Conservation (phyloP, 2,113 vertebrate species). For the Pica pica region DNA sequence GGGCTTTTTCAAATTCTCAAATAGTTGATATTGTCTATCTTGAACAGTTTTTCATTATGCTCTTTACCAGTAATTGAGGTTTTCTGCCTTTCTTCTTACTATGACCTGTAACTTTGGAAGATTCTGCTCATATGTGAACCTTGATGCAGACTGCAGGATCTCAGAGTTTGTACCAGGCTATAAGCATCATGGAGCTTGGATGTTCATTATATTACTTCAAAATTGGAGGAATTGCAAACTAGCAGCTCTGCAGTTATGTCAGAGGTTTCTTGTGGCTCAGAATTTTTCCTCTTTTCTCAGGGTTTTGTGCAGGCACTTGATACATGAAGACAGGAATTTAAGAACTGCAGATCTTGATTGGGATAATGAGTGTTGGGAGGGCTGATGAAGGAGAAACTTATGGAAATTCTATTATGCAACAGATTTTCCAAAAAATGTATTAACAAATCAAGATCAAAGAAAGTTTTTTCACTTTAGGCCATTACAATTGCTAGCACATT, state of each 20-base stretch:
- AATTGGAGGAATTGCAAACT: not conserved
- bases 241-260: not conserved
- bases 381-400: not conserved
- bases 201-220: not conserved
- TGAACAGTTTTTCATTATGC: not conserved
- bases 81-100: not conserved
- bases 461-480: not conserved
- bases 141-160: not conserved
- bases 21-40: not conserved
- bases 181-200: not conserved
- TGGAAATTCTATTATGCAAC: not conserved
- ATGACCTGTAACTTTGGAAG: not conserved
- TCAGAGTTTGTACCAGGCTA: not conserved
- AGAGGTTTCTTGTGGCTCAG: not conserved
- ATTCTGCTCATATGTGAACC: not conserved
- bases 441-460: not conserved
- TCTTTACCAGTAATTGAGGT: not conserved
- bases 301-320: not conserved
- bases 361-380: not conserved
- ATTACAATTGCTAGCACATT: not conserved
- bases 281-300: not conserved
- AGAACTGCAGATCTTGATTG: not conserved
- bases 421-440: not conserved
- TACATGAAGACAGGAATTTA: not conserved
- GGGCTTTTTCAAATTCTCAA: not conserved